Evolutionary conservation across 2,113 vertebrate species (phyloP), one percentile per base, ranked within the genome.

Genomic region (Cynopterus brachyotis): DNA sequence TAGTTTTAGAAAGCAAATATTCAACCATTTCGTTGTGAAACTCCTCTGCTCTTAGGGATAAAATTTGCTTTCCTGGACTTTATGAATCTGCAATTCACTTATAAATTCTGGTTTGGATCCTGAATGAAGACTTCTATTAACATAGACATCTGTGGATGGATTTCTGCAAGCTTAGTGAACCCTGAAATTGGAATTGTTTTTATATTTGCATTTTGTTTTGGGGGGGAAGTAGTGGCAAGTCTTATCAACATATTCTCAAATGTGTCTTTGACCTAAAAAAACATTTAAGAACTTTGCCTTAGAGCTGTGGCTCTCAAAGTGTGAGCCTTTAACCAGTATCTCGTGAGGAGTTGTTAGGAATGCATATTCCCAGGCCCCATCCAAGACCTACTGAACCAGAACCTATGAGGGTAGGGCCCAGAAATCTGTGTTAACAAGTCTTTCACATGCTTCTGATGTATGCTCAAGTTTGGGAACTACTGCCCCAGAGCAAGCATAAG

Each of bases 1-100:
- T 75, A 73, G 37, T 30, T 96, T 95, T 90, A 87, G n/a, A 64
- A 66, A 95, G 50, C 6, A 73, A 59, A 90, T 69, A 69, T 10
- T 79, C n/a, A 79, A 19, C 47, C 37, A 62, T 45, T 90, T 96
- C 83, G 5, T 57, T 76, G 24, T 57, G 42, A 90, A 79, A 50
- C 19, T 55, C 37, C 37, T 84, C 47, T 80, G 28, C 22, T 50
- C 45, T 81, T 57, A 59, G 16, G 50, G 35, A 88, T 69, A 88
- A 84, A 92, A 69, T 53, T 17, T 24, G 4, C 73, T 82, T 94
- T 83, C 66, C 24, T 90, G 20, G 62, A 59, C 59, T 35, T 85
- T 60, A 73, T 11, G 17, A 73, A 64, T 67, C 32, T 88, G 17
- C 20, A 96, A 47, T 64, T 69, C 75, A 90, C 42, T 82, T 89